A percentile compares a stretch with the other conserved stretches of the same genome.
These are phyloP conservation scores for Penaeus monodon DNA, from an alignment of 2,888 invertebrate species.

Conservation along the genomic window DNA sequence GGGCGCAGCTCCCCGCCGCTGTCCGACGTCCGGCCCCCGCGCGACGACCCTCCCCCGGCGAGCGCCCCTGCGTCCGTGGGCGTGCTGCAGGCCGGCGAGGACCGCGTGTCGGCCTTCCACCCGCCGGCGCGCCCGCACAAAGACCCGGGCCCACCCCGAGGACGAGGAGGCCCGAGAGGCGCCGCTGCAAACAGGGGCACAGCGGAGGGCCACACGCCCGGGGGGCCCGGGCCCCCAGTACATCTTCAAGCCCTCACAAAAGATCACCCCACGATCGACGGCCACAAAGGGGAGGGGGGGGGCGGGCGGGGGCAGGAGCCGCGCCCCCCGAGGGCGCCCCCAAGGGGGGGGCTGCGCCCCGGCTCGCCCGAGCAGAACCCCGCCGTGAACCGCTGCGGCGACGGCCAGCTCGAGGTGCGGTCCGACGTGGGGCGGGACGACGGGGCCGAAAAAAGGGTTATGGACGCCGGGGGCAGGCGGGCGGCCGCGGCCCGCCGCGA, in stretches of 20 bases:
- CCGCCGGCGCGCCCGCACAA: constrained; percentile 55
- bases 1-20: constrained; percentile 44
- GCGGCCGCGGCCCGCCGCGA: neutral
- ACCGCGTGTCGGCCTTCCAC: constrained; percentile 62
- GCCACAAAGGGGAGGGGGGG: constrained; percentile 50
- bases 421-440: constrained; percentile 26
- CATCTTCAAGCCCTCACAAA: constrained; percentile 64
- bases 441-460: constrained; percentile 33
- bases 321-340: constrained; percentile 17
- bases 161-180: constrained; percentile 55
- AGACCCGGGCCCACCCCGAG: constrained; percentile 54
- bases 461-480: neutral
- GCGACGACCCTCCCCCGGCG: constrained; percentile 48
- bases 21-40: constrained; percentile 38
- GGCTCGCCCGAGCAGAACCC: constrained; percentile 15
- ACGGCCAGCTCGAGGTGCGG: constrained; percentile 11
- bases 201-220: constrained; percentile 56
- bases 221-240: constrained; percentile 62
- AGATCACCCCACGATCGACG: constrained; percentile 62
- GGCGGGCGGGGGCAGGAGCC: constrained; percentile 1
- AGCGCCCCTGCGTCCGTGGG: constrained; percentile 35
- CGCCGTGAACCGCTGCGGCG: constrained; percentile 8
- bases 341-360: constrained; percentile 19
- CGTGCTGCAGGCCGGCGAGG: constrained; percentile 53
- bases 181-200: constrained; percentile 53